Conservation (phyloP, 2,797 vertebrate genomes). For the Chelon labrosus region DNA sequence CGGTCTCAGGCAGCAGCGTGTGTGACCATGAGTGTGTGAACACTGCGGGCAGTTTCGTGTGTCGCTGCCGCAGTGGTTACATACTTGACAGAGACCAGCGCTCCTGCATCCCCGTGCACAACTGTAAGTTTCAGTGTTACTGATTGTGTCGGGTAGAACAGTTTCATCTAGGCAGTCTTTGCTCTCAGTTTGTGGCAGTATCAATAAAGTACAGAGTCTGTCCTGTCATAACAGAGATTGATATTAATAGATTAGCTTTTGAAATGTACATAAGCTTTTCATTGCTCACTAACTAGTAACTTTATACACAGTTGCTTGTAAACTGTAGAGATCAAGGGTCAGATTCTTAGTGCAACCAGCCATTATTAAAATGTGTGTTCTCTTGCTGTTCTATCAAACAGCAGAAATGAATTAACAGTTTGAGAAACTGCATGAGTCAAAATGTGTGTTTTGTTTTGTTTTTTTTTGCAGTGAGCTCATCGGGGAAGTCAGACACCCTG, state of each 20-base stretch:
- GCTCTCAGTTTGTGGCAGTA: too few species aligned
- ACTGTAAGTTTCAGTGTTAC: slow-evolving; percentile 70
- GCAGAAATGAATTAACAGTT: background rate
- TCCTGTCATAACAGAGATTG: background rate
- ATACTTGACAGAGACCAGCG: slow-evolving; percentile 77
- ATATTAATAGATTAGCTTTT: background rate
- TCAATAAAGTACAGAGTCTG: background rate
- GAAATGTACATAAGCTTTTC: background rate
- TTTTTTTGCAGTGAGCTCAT: slow-evolving; percentile 75
- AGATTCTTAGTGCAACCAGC: background rate
- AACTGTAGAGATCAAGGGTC: too few species aligned
- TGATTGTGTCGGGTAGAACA: too few species aligned
- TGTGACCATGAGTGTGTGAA: slow-evolving; percentile 87
- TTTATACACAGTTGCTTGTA: too few species aligned
- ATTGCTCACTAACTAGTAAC: background rate
- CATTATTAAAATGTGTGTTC: background rate
- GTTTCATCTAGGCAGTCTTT: too few species aligned
- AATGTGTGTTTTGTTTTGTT: slow-evolving; percentile 14
- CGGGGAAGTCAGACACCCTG: slow-evolving; percentile 83
- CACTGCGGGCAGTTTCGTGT: slow-evolving; percentile 83
- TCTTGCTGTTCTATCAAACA: background rate
- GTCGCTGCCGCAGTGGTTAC: slow-evolving; percentile 80
- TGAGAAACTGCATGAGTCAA: background rate
- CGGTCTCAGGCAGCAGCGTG: slow-evolving; percentile 61
- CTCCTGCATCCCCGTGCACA: slow-evolving; percentile 80